phyloP scores from a whole-genome alignment of 2,888 invertebrate species.

The Zygaena filipendulae region DNA sequence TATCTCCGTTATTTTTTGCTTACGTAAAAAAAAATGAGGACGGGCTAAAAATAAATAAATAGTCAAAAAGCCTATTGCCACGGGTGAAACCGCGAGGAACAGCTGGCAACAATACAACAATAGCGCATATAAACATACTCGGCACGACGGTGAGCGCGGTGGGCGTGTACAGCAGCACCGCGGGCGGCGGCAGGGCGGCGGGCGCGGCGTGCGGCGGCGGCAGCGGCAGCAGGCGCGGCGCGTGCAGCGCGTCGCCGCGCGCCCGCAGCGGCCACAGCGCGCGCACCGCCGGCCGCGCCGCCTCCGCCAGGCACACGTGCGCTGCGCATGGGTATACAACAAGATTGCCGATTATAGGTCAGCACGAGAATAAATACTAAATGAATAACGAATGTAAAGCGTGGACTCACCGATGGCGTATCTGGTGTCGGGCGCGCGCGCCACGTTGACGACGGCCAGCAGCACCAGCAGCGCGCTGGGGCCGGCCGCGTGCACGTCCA shows the following conservation, averaged over 20 bases:
- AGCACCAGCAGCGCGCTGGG: slow-evolving; percentile 70
- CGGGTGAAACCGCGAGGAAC: no score
- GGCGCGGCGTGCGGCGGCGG: neutral
- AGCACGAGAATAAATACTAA: no score
- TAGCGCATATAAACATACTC: slow-evolving; percentile 24
- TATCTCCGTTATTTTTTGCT: no score
- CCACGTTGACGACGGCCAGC: slow-evolving; percentile 74
- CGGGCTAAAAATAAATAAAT: no score
- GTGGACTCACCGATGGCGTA: slow-evolving; percentile 81
- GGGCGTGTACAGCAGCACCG: slow-evolving; percentile 34
- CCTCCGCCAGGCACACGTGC: slow-evolving; percentile 27
- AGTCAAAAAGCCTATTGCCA: slow-evolving; percentile 2
- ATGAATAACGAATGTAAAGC: no score
- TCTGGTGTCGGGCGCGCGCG: slow-evolving; percentile 73
- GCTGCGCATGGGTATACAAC: slow-evolving; percentile 22
- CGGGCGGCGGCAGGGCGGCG: neutral
- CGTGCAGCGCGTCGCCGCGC: neutral
- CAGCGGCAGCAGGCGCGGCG: neutral
- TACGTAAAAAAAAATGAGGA: no score
- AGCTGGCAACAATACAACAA: no score
- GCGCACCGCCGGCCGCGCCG: neutral
- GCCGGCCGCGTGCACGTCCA: slow-evolving; percentile 81
- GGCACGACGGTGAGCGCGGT: slow-evolving; percentile 30
- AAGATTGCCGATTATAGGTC: no score
- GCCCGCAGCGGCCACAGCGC: neutral